phyloP scores from a whole-genome alignment of 2,113 vertebrate species.

The Geococcyx californianus region DNA sequence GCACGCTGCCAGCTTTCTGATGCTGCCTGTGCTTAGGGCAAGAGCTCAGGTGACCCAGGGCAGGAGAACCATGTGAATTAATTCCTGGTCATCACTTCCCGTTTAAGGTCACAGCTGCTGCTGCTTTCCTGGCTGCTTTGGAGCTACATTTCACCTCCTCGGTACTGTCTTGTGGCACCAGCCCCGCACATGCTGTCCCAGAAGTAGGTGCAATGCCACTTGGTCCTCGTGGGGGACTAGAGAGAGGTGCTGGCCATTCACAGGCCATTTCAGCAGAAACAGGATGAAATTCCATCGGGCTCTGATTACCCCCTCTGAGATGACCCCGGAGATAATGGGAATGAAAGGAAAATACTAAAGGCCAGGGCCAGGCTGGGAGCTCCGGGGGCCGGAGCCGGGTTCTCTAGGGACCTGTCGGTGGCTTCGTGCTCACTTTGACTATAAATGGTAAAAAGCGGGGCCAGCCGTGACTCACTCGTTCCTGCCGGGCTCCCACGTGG shows the following conservation, averaged over 20 bases:
- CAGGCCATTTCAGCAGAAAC: background rate
- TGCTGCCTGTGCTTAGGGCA: background rate
- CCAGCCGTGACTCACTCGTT: slow-evolving; percentile 42
- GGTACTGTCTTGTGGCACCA: background rate
- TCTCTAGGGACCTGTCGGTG: slow-evolving; percentile 32
- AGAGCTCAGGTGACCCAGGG: background rate
- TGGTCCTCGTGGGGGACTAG: background rate
- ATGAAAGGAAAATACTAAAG: slow-evolving; percentile 46
- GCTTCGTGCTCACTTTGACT: slow-evolving; percentile 54
- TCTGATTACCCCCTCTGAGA: slow-evolving; percentile 18
- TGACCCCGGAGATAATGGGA: slow-evolving; percentile 47
- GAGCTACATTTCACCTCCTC: rapidly evolving
- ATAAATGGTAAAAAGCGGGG: slow-evolving; percentile 67
- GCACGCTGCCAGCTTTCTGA: background rate
- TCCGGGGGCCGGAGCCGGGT: background rate
- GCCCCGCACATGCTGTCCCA: background rate
- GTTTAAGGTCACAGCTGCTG: background rate
- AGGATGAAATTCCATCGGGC: background rate
- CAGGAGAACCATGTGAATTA: rapidly evolving
- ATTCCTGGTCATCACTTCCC: background rate
- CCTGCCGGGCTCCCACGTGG: slow-evolving; percentile 37
- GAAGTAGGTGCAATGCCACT: background rate
- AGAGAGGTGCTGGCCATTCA: background rate
- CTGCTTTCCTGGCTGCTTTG: background rate
- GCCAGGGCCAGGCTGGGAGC: slow-evolving; percentile 27